Evolutionary conservation across 2,797 vertebrate genomes (phyloP).

Genomic region (Limnodromus scolopaceus): DNA sequence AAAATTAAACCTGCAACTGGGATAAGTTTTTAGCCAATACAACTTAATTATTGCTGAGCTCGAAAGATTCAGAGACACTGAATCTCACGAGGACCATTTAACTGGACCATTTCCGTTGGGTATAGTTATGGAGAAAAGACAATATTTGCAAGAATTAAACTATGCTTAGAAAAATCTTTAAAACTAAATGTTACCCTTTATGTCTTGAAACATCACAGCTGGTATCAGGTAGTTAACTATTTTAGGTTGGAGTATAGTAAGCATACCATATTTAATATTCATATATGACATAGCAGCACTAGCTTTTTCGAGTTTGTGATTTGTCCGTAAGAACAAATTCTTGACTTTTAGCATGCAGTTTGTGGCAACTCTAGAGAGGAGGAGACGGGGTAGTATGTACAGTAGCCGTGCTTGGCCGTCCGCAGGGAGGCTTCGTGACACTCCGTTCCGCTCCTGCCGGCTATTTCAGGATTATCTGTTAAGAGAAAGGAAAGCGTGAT

Average conservation of each 20-base stretch:
- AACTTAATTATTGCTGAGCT: slow-evolving; percentile 82
- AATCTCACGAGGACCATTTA: slow-evolving; percentile 69
- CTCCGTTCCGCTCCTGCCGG: slow-evolving; percentile 84
- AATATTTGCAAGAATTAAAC: slow-evolving; percentile 83
- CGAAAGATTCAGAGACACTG: slow-evolving; percentile 59
- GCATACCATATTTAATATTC: slow-evolving; percentile 89
- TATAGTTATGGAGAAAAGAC: slow-evolving; percentile 82
- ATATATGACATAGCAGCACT: slow-evolving; percentile 87
- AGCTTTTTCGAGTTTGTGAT: slow-evolving; percentile 85
- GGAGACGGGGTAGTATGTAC: slow-evolving; percentile 96
- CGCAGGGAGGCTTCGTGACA: slow-evolving; percentile 89
- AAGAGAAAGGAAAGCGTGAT: slow-evolving; percentile 69
- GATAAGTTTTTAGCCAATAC: slow-evolving; percentile 74
- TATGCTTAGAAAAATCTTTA: slow-evolving; percentile 82
- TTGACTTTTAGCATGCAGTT: slow-evolving; percentile 97
- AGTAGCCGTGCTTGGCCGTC: slow-evolving; percentile 92
- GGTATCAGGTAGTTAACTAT: slow-evolving; percentile 88
- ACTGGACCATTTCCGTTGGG: slow-evolving; percentile 75
- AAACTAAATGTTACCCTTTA: slow-evolving; percentile 85
- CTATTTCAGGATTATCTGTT: slow-evolving; percentile 99
- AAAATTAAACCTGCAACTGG: slow-evolving; percentile 74
- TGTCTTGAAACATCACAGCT: slow-evolving; percentile 85
- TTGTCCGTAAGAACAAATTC: slow-evolving; percentile 84
- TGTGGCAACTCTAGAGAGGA: slow-evolving; percentile 96
- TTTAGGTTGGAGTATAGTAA: slow-evolving; percentile 87